These are phyloP conservation scores for Aplodontia rufa DNA, from an alignment of 2,113 vertebrate genomes.

Conservation along the genomic window DNA sequence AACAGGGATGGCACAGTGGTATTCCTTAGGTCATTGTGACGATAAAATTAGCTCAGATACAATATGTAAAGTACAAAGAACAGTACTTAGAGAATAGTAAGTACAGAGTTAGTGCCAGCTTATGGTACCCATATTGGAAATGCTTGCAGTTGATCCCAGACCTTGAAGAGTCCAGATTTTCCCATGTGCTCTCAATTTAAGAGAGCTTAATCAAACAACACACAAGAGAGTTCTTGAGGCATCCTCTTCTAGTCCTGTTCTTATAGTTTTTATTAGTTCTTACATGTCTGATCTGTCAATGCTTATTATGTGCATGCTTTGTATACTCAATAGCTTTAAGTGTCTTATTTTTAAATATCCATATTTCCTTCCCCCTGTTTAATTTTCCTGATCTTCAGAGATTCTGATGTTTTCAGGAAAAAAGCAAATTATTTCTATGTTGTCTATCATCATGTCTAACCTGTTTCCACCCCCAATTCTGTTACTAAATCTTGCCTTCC, in stretches of 20 bases:
- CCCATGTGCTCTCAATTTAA: neutral
- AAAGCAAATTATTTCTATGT: neutral
- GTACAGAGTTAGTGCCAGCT: neutral
- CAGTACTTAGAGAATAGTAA: neutral
- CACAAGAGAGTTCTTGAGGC: neutral
- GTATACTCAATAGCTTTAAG: neutral
- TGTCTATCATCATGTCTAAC: neutral
- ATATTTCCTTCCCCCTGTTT: neutral
- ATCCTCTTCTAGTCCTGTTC: neutral
- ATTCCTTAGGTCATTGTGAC: neutral
- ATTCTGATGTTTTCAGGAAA: constrained; percentile 24
- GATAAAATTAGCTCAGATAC: too few species aligned
- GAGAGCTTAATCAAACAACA: neutral
- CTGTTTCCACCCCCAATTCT: neutral
- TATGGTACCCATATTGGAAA: neutral
- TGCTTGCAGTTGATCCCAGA: neutral
- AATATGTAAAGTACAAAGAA: neutral
- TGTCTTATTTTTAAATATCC: constrained; percentile 21
- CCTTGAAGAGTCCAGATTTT: neutral
- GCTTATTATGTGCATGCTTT: neutral
- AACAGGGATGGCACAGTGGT: neutral
- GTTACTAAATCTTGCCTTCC: neutral
- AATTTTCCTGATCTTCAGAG: neutral
- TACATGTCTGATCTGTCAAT: neutral
- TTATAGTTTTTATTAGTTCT: neutral